phyloP scores from a whole-genome alignment of 2,113 vertebrate genomes.

The Progne subis region DNA sequence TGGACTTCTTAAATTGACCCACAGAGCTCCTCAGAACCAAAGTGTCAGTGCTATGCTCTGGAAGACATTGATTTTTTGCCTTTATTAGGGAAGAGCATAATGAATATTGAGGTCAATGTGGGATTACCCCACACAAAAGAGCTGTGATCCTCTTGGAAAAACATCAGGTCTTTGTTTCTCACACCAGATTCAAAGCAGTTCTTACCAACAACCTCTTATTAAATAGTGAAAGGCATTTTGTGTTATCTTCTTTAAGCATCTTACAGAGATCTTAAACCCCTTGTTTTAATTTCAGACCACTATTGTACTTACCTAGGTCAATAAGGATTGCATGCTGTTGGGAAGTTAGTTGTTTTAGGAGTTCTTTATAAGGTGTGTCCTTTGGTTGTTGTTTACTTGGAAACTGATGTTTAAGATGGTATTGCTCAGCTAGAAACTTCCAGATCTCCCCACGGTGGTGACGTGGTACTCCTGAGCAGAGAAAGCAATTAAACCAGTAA shows the following conservation, averaged over 20 bases:
- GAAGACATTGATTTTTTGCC: not conserved
- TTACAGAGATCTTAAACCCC: not conserved
- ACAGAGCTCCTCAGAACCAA: not conserved
- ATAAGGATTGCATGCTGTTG: slow-evolving; percentile 98
- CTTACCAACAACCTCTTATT: not conserved
- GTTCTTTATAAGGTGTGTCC: slow-evolving; percentile 90
- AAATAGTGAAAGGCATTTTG: not conserved
- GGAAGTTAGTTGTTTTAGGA: slow-evolving; percentile 93
- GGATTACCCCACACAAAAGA: not conserved
- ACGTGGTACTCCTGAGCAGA: slow-evolving; percentile 86
- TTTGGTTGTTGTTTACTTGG: slow-evolving; percentile 81
- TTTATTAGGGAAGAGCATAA: not conserved
- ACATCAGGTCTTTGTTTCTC: not conserved
- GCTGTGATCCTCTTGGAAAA: not conserved
- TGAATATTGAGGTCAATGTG: not conserved
- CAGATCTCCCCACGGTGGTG: slow-evolving; percentile 95
- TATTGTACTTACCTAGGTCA: slow-evolving; percentile 85
- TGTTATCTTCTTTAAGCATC: not conserved
- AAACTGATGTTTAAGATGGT: slow-evolving; percentile 85
- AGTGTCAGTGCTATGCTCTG: not conserved
- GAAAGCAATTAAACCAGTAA: not conserved
- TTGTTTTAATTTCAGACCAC: not conserved
- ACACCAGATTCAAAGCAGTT: not conserved
- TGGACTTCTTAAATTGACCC: not conserved
- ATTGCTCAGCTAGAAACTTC: slow-evolving; percentile 94